Conservation (phyloP, 2,113 vertebrate species). For the Epinephelus lanceolatus region DNA sequence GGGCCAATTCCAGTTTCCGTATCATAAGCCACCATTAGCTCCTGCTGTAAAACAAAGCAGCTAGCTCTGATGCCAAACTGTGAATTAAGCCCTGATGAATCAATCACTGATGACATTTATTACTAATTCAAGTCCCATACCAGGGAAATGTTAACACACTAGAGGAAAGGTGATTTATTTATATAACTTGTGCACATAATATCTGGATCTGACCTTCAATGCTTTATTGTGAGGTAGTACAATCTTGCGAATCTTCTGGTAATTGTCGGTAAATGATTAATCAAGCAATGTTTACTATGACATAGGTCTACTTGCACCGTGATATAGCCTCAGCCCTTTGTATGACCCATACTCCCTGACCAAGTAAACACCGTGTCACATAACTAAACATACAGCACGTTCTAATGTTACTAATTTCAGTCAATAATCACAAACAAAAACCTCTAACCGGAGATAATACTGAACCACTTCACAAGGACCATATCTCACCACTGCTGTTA, state of each 20-base stretch:
- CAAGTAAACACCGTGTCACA: neutral
- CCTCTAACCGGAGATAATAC: neutral
- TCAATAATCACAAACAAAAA: constrained; percentile 17
- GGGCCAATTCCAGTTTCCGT: neutral
- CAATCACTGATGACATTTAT: neutral
- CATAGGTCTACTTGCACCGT: neutral
- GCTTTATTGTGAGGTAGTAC: neutral
- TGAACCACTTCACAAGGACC: neutral
- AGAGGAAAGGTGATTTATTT: neutral
- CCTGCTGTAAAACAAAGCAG: neutral
- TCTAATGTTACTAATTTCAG: neutral
- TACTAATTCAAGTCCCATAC: neutral
- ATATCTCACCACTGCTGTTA: constrained; percentile 15
- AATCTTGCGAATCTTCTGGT: neutral
- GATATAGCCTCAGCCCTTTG: constrained; percentile 31
- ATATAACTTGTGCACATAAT: neutral
- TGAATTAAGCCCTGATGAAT: neutral
- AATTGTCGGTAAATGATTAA: constrained; percentile 59
- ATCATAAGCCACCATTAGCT: too few relatives aligned
- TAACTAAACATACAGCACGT: neutral
- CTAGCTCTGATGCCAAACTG: neutral
- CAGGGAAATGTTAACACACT: neutral
- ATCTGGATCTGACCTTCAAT: constrained; percentile 26
- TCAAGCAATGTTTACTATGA: constrained; percentile 6
- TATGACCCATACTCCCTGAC: constrained; percentile 2